phyloP scores from a whole-genome alignment of 2,888 invertebrate species.

The Pristionchus mayeri region DNA sequence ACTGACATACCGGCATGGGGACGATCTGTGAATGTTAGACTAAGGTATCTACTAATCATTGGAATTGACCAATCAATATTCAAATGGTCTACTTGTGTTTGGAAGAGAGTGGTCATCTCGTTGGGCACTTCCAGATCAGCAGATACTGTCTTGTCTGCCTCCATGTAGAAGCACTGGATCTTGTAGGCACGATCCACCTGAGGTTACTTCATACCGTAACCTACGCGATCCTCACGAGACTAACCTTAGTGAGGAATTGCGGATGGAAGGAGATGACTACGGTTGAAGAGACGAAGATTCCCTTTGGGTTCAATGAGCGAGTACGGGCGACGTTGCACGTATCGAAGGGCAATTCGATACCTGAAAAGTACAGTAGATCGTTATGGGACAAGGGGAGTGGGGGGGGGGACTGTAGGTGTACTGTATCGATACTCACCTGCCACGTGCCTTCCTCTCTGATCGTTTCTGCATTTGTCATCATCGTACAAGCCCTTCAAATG shows the following conservation, averaged over 20 bases:
- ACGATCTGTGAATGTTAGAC: conserved; percentile 61
- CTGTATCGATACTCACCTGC: conserved; percentile 35
- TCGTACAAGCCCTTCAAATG: conserved; percentile 69
- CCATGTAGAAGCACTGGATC: conserved; percentile 77
- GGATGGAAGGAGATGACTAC: conserved; percentile 77
- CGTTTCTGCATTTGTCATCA: conserved; percentile 72
- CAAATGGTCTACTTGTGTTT: conserved; percentile 63
- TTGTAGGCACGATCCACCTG: conserved; percentile 73
- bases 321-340: conserved; percentile 75
- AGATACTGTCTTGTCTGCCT: conserved; percentile 76
- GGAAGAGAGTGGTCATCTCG: conserved; percentile 46
- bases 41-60: background rate
- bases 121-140: conserved; percentile 73
- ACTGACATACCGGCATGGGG: conserved; percentile 75
- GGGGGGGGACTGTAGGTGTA: background rate
- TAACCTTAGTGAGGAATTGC: conserved; percentile 74
- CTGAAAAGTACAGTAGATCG: conserved; percentile 50
- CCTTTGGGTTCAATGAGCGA: conserved; percentile 75
- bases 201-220: background rate
- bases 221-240: background rate
- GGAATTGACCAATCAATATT: background rate
- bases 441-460: conserved; percentile 72
- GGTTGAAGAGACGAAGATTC: conserved; percentile 75
- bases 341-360: conserved; percentile 75
- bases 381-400: background rate